Evolutionary conservation across 2,888 invertebrate species (phyloP), one percentile per base, ranked within the genome.

Genomic region (Hymenopus coronatus): DNA sequence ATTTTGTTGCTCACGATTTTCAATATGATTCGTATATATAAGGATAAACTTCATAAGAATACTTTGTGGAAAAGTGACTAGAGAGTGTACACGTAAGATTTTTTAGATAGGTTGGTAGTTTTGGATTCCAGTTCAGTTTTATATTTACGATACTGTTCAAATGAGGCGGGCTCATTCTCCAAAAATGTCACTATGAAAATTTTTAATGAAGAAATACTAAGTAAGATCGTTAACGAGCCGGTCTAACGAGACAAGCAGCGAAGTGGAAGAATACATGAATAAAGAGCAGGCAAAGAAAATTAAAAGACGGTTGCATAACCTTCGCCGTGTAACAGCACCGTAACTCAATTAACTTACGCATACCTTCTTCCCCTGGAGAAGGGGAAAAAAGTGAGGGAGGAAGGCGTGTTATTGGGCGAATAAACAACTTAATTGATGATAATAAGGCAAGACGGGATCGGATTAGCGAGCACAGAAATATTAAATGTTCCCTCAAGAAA

Each of bases 211-310:
- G 33, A 33, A 33, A 30, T 30, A 4, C 30, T 2, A 30, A 30
- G 4, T 30, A 30, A 33, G 40, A 9, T 9, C 12, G 40, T 12
- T 40, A 15, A 70, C 3, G 20, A 20, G 54, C 54, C 54, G 54
- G 20, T 70, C 20, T 85, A 85, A 54, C 8, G 46, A 27, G 40
- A 40, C 20, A 40, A 40, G 33, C 33, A 33, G 7, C 33, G 7
- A 8, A 33, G 33, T 33, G 33, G 33, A 33, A 33, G 83, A 88
- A 88, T 83, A 28, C 28, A 88, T 84, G 88, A 88, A 88, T 84
- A 84, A 46, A 88, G 88, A 88, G 83, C 54, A 84, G 88, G 25
- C 12, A 28, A n/a, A 87, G 87, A 87, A 87, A 87, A 87, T 83
- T 54, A 84, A 88, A 54, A 88, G 88, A 88, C n/a, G 54, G 84